A percentile compares a stretch with the other conserved stretches of the same genome.
These are phyloP conservation scores for Varanus komodoensis DNA, from an alignment of 2,113 vertebrate genomes.

Conservation along the genomic window DNA sequence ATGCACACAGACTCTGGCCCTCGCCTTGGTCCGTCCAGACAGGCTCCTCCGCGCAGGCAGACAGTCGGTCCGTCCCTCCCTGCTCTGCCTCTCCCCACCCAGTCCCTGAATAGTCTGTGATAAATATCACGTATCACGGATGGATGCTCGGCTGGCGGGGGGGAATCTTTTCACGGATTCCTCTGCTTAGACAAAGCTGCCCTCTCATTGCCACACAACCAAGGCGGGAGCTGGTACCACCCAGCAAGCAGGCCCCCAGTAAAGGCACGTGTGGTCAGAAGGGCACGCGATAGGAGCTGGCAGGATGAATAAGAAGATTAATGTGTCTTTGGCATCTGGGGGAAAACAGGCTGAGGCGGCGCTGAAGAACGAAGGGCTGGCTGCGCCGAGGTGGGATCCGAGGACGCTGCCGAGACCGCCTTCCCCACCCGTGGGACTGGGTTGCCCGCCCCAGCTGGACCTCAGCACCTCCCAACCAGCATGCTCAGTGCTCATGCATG, in stretches of 20 bases:
- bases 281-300: background rate
- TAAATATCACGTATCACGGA: background rate
- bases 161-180: background rate
- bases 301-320: background rate
- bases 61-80: background rate
- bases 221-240: slow-evolving; percentile 16
- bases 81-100: background rate
- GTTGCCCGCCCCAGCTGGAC: too few relatives aligned
- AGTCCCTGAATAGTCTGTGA: background rate
- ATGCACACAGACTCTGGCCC: too few relatives aligned
- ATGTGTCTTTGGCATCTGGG: background rate
- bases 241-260: slow-evolving; percentile 9
- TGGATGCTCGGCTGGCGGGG: background rate
- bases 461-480: too few relatives aligned
- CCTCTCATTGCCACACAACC: background rate
- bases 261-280: background rate
- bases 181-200: slow-evolving; percentile 7
- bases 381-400: background rate
- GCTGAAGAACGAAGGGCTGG: background rate
- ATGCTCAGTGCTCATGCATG: too few relatives aligned
- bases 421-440: background rate
- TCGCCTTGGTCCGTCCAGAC: background rate
- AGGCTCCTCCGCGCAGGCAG: background rate
- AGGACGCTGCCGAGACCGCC: background rate
- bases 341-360: too few relatives aligned